phyloP scores from a whole-genome alignment of 2,888 invertebrate genomes.

The Cantharis rustica region DNA sequence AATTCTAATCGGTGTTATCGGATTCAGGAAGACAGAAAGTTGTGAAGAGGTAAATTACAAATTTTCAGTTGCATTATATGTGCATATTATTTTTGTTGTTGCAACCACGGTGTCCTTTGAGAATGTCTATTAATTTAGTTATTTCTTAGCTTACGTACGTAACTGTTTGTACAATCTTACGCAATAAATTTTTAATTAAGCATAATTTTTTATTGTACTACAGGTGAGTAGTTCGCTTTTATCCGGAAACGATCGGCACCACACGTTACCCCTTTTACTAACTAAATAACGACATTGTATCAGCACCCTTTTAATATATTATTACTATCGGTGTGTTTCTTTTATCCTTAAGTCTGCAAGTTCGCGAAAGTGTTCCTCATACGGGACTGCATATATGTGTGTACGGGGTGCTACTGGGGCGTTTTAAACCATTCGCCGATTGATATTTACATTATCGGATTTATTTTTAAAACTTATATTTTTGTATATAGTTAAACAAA shows the following conservation, averaged over 20 bases:
- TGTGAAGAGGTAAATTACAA: too few species aligned
- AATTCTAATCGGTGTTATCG: too few species aligned
- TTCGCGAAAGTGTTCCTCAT: slow-evolving; percentile 37
- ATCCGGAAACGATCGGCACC: slow-evolving; percentile 37
- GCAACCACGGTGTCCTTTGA: neutral
- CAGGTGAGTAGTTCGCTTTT: slow-evolving; percentile 36
- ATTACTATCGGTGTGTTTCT: slow-evolving; percentile 44
- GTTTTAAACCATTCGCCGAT: slow-evolving; percentile 18
- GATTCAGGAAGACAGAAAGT: too few species aligned
- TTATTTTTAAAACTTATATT: neutral
- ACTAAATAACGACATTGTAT: slow-evolving; percentile 48
- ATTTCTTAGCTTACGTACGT: neutral
- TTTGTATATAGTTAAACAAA: slow-evolving; percentile 5
- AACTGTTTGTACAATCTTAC: neutral
- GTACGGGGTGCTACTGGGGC: slow-evolving; percentile 22
- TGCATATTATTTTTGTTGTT: neutral
- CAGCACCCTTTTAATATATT: slow-evolving; percentile 46
- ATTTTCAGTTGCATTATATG: too few species aligned
- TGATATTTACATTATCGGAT: slow-evolving; percentile 27
- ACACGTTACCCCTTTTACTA: slow-evolving; percentile 44
- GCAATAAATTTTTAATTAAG: neutral
- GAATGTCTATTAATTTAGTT: neutral
- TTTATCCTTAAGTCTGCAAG: slow-evolving; percentile 39
- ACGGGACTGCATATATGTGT: slow-evolving; percentile 6
- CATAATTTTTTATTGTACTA: neutral